phyloP scores from a whole-genome alignment of 2,113 vertebrate species.

The Bubo bubo region DNA sequence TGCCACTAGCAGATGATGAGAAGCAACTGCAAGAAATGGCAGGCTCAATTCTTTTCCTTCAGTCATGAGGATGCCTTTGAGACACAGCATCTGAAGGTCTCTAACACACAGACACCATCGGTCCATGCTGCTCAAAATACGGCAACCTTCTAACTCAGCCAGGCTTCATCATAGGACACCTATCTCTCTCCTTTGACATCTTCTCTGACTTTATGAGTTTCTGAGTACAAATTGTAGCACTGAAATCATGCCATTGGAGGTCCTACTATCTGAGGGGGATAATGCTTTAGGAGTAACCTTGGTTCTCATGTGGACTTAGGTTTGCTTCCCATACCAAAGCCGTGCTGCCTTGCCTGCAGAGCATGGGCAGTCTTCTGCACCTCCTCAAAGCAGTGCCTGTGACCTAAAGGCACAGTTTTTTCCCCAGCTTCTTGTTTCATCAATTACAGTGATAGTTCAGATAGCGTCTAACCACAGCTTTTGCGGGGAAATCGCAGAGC shows the following conservation, averaged over 20 bases:
- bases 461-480: rapidly evolving
- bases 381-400: background rate
- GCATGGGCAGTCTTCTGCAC: background rate
- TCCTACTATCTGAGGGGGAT: background rate
- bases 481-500: background rate
- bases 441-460: background rate
- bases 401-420: background rate
- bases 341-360: background rate
- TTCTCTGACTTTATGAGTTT: background rate
- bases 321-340: background rate
- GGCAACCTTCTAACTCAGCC: background rate
- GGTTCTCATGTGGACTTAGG: background rate
- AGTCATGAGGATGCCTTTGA: background rate
- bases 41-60: background rate
- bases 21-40: background rate
- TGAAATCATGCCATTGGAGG: background rate
- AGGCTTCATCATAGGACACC: background rate
- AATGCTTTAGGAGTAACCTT: background rate
- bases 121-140: background rate
- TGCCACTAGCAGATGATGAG: background rate
- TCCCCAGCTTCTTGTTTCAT: background rate
- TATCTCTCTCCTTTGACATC: background rate
- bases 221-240: background rate
- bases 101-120: background rate
- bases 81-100: background rate